Percentiles rank a stretch among this genome's conserved stretches.
phyloP scores from a whole-genome alignment of 64 coral and sea anemone species.

The Actinia equina region DNA sequence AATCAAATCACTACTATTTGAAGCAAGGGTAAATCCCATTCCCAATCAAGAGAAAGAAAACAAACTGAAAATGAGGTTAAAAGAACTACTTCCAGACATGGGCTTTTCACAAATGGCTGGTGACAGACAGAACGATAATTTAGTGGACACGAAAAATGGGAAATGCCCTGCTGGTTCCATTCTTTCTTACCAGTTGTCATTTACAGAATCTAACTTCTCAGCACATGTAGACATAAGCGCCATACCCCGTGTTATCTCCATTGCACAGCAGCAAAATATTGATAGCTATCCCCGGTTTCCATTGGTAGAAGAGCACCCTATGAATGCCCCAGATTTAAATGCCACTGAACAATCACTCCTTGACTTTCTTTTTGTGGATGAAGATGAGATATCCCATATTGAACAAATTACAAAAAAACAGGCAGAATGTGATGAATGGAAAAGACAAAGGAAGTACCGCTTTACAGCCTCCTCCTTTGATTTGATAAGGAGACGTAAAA shows the following conservation, averaged over 20 bases:
- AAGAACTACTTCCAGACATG: slow-evolving; percentile 11
- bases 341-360: not conserved
- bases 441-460: slow-evolving; percentile 19
- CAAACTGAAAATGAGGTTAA: not conserved
- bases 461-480: slow-evolving; percentile 27
- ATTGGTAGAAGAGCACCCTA: not conserved
- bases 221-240: slow-evolving; percentile 21
- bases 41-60: not conserved
- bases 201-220: too few species aligned
- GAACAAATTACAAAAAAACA: slow-evolving; percentile 22
- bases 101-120: slow-evolving; percentile 8
- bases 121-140: not conserved
- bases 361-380: not conserved
- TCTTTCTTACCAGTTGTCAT: slow-evolving; percentile 32
- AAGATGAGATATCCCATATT: not conserved
- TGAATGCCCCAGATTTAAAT: not conserved
- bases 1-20: too few species aligned
- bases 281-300: slow-evolving; percentile 32
- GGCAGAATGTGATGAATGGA: slow-evolving; percentile 28
- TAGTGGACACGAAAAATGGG: slow-evolving; percentile 23
- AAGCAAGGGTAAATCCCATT: not conserved
- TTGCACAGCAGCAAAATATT: not conserved
- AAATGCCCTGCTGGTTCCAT: slow-evolving; percentile 26
- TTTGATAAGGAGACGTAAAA: slow-evolving; percentile 5
- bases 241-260: not conserved